Conservation (phyloP, 1,140 invertebrate genomes). For the Sarcophaga bullata region DNA sequence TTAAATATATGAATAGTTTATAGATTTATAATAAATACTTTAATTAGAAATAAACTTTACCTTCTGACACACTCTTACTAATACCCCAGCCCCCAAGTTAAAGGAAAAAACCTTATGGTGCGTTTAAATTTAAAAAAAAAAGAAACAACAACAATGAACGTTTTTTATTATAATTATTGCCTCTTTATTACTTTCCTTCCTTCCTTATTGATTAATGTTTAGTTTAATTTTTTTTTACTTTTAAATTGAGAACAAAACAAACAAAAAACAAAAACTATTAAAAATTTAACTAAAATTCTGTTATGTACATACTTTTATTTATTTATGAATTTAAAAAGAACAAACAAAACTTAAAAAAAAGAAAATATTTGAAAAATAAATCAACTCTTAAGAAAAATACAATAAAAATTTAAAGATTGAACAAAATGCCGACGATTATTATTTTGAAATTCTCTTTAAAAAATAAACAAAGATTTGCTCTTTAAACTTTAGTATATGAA, state of each 20-base stretch:
- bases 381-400: neutral
- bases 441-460: neutral
- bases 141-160: neutral
- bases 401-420: neutral
- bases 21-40: neutral
- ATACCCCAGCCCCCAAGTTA: too few species aligned
- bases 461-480: neutral
- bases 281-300: neutral
- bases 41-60: too few species aligned
- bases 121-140: constrained; percentile 27
- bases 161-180: neutral
- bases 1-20: neutral
- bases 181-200: neutral
- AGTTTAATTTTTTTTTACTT: constrained; percentile 25
- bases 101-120: constrained; percentile 6
- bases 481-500: neutral
- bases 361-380: neutral
- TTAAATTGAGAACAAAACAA: constrained; percentile 21
- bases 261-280: neutral
- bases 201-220: constrained; percentile 7
- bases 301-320: constrained; percentile 39
- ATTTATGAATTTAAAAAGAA: constrained; percentile 27
- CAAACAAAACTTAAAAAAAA: neutral
- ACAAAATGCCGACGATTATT: neutral
- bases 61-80: neutral